phyloP scores from a whole-genome alignment of 2,113 vertebrate species.

The Syrrhaptes paradoxus region DNA sequence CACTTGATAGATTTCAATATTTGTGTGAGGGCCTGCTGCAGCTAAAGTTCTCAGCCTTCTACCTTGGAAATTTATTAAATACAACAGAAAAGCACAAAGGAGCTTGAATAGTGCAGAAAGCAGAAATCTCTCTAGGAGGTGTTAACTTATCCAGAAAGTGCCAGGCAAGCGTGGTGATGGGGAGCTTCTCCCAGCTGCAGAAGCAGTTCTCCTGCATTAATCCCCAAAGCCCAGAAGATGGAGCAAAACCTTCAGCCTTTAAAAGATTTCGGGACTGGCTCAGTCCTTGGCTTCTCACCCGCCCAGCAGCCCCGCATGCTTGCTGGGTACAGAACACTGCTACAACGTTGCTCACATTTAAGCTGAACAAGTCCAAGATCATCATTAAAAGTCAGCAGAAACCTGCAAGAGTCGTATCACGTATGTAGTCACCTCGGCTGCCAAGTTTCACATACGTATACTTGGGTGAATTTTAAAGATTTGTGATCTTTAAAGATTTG shows the following conservation, averaged over 20 bases:
- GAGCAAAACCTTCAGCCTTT: neutral
- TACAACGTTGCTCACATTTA: neutral
- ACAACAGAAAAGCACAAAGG: neutral
- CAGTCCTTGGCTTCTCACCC: accelerated
- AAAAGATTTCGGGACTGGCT: accelerated
- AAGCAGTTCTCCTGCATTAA: neutral
- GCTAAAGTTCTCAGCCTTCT: neutral
- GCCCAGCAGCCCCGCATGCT: accelerated
- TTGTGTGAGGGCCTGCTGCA: neutral
- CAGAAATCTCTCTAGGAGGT: neutral
- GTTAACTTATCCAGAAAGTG: neutral
- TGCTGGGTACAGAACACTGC: accelerated
- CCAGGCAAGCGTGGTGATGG: accelerated
- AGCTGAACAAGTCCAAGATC: neutral
- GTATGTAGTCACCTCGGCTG: accelerated
- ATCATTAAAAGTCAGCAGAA: neutral
- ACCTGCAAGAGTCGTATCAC: neutral
- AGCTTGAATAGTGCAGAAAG: accelerated
- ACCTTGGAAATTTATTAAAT: neutral
- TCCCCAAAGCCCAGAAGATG: slow-evolving; percentile 23
- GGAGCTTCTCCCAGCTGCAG: neutral
- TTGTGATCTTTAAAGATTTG: neutral
- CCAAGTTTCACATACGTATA: accelerated
- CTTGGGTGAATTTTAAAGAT: neutral
- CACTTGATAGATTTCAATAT: neutral